These are phyloP conservation scores for Dromas ardeola DNA, from an alignment of 2,113 vertebrate genomes.

Conservation along the genomic window DNA sequence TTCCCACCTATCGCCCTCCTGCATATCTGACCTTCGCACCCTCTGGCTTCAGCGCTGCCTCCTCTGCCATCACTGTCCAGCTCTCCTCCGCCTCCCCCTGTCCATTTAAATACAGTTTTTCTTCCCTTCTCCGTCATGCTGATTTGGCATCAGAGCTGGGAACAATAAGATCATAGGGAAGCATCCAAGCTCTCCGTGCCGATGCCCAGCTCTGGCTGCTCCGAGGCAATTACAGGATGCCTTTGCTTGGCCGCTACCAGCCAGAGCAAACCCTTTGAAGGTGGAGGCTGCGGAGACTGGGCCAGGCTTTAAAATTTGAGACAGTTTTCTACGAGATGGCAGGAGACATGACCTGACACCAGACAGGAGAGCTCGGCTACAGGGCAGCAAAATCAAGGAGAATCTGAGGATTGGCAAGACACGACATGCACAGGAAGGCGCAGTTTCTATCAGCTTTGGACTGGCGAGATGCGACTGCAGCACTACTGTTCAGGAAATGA, in stretches of 20 bases:
- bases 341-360: neutral
- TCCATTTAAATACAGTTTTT: neutral
- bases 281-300: neutral
- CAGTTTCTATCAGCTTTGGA: neutral
- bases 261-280: neutral
- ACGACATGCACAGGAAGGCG: rapidly evolving
- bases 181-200: neutral
- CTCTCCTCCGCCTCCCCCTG: neutral
- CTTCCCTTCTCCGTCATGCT: neutral
- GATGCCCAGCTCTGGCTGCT: neutral
- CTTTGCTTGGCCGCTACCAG: neutral
- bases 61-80: neutral
- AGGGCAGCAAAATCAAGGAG: neutral
- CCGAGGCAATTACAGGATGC: neutral
- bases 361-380: neutral
- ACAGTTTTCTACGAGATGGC: neutral
- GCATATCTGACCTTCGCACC: neutral
- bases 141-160: neutral
- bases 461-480: neutral
- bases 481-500: neutral
- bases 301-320: neutral
- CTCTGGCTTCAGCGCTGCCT: neutral
- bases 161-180: neutral
- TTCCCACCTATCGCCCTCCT: neutral
- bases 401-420: neutral